These are phyloP conservation scores for Crypturellus tataupa DNA, from an alignment of 2,797 vertebrate genomes.

Conservation along the genomic window DNA sequence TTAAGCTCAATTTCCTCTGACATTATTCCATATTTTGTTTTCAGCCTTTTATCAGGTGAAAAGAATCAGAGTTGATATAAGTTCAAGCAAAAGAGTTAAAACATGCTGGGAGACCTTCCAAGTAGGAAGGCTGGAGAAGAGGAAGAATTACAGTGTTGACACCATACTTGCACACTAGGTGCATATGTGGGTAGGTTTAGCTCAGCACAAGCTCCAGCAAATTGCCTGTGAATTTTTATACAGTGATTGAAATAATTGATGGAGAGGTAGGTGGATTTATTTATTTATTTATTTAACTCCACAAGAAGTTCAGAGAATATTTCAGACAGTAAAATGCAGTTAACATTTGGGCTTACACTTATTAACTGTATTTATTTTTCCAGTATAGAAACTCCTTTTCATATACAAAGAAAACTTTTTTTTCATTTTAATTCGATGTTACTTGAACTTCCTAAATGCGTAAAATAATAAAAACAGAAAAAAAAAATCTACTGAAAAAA, in stretches of 20 bases:
- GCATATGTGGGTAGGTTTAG: neutral
- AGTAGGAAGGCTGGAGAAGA: neutral
- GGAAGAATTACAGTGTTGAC: neutral
- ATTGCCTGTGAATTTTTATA: neutral
- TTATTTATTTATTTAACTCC: neutral
- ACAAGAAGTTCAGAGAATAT: neutral
- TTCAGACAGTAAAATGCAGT: neutral
- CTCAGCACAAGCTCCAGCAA: neutral
- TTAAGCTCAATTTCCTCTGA: neutral
- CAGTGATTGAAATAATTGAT: neutral
- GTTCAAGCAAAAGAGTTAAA: constrained; percentile 17
- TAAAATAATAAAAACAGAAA: neutral
- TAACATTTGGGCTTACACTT: neutral
- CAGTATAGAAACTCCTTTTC: rapidly evolving
- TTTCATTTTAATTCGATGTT: neutral
- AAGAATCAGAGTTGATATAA: neutral
- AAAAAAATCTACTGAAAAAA: neutral
- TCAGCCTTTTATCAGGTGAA: neutral
- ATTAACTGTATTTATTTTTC: neutral
- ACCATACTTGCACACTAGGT: neutral
- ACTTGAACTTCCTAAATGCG: neutral
- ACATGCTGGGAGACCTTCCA: constrained; percentile 17
- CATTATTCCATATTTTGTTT: neutral
- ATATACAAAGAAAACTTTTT: neutral
- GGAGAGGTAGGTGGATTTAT: neutral